Evolutionary conservation across 2,888 invertebrate genomes (phyloP).

Genomic region (Pyrgus malvae): DNA sequence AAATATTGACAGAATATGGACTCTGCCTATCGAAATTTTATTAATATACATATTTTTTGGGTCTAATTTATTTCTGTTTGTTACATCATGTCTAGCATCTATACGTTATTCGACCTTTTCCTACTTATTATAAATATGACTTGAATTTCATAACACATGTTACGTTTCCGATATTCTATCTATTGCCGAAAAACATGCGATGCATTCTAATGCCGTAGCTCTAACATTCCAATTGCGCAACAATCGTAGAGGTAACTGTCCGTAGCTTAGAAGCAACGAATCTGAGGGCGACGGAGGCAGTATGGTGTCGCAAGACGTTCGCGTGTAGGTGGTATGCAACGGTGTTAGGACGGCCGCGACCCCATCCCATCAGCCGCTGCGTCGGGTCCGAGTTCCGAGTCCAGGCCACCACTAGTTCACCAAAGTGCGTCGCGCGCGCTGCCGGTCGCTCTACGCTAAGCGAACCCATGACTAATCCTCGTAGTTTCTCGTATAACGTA

Average conservation of each 20-base stretch:
- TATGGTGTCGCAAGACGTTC: slow-evolving; percentile 39
- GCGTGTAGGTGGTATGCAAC: slow-evolving; percentile 46
- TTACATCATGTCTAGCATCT: too few relatives aligned
- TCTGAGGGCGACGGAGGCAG: slow-evolving; percentile 2
- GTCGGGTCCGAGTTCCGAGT: slow-evolving; percentile 16
- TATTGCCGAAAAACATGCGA: background rate
- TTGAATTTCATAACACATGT: background rate
- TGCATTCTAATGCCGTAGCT: background rate
- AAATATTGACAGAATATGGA: too few relatives aligned
- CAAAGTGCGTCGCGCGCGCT: slow-evolving; percentile 66
- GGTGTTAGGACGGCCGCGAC: slow-evolving; percentile 65
- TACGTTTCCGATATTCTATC: background rate
- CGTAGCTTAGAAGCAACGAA: background rate
- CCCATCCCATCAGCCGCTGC: slow-evolving; percentile 56
- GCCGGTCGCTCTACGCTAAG: slow-evolving; percentile 39
- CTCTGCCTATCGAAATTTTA: too few relatives aligned
- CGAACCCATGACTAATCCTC: slow-evolving; percentile 33
- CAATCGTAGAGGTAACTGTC: slow-evolving; percentile 9
- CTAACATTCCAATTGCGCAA: slow-evolving; percentile 11
- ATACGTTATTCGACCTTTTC: too few relatives aligned
- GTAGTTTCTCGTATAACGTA: slow-evolving; percentile 33
- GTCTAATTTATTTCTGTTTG: too few relatives aligned
- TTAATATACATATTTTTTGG: too few relatives aligned
- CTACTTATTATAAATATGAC: too few relatives aligned
- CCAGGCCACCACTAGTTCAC: slow-evolving; percentile 44